Conservation (phyloP, 2,113 vertebrate genomes). For the Prionailurus bengalensis region DNA sequence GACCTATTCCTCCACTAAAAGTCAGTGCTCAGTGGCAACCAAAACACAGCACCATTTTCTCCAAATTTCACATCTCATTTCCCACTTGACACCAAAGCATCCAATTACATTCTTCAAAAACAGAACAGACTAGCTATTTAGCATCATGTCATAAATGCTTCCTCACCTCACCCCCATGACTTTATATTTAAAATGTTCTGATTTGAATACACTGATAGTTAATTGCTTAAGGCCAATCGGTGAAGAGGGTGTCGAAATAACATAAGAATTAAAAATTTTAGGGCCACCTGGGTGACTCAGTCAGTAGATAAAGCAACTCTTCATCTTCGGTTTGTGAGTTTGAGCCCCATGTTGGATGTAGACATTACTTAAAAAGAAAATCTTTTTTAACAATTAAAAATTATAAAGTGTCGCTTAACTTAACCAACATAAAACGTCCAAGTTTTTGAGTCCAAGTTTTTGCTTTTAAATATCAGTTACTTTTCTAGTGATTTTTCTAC, state of each 20-base stretch:
- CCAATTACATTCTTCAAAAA: neutral
- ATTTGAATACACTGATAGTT: conserved; percentile 13
- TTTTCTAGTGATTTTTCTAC: neutral
- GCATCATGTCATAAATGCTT: neutral
- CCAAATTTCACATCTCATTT: neutral
- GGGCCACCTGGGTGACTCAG: neutral
- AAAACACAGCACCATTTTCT: neutral
- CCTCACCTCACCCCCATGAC: neutral
- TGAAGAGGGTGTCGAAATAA: neutral
- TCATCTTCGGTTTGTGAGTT: neutral
- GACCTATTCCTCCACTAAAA: neutral
- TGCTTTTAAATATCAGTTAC: conserved; percentile 31
- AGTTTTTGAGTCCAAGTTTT: neutral
- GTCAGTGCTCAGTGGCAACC: neutral
- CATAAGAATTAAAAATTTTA: neutral
- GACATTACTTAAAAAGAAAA: neutral
- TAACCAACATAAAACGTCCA: neutral
- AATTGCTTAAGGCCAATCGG: neutral
- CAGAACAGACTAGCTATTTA: neutral
- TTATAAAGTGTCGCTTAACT: neutral
- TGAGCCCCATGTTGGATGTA: too few species aligned
- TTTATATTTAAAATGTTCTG: conserved; percentile 12
- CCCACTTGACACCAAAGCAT: neutral
- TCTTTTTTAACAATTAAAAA: neutral
- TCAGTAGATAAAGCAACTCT: neutral